Base-by-base conservation (phyloP, 2,797 vertebrate species). In the Cyprinella venusta region DNA sequence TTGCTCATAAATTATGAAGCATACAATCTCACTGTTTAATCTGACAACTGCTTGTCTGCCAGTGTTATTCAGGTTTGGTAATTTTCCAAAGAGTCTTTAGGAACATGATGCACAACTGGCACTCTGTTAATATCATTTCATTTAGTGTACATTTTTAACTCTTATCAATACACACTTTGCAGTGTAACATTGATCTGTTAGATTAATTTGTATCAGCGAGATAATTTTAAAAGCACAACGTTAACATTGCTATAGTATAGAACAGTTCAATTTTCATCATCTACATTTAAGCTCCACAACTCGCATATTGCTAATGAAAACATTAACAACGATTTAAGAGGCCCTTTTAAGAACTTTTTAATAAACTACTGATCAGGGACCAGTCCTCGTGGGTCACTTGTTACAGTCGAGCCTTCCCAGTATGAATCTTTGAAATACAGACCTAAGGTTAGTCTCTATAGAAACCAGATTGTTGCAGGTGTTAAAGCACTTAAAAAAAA, bases 1-100 rank as follows among this genome's bases (percentile, higher is more conserved):
- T 88, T 85, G 70, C 87, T 92, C 88, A 93, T 93, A 88, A 92
- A 90, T 92, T 89, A 93, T 93, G 89, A 90, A 93, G 56, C 64
- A 40, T 83, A 70, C 84, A 79, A 86, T 86, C 85, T 88, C 88
- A 77, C 68, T 54, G 54, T 88, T 88, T 80, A 80, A 85, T 89
- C 85, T 85, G 80, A 88, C 87, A 89, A 72, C 77, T 79, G 82
- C 75, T 70, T 78, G 76, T 86, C 82, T 79, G 72, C 59, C 78
- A 81, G 75, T 89, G 80, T 79, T 81, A 85, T 76, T 82, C 70
- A 78, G 84, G 75, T 61, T 84, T 26, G 77, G 4, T 56, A 40
- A 80, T 84, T 84, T 76, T 64, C 71, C 80, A 78, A 64, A 69
- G n/a, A 80, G 77, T 83, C 69, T 85, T 79, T 56, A 83, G 76